Evolutionary conservation across 2,797 vertebrate species (phyloP), one percentile per base, ranked within the genome.

Genomic region (Astyanax mexicanus): DNA sequence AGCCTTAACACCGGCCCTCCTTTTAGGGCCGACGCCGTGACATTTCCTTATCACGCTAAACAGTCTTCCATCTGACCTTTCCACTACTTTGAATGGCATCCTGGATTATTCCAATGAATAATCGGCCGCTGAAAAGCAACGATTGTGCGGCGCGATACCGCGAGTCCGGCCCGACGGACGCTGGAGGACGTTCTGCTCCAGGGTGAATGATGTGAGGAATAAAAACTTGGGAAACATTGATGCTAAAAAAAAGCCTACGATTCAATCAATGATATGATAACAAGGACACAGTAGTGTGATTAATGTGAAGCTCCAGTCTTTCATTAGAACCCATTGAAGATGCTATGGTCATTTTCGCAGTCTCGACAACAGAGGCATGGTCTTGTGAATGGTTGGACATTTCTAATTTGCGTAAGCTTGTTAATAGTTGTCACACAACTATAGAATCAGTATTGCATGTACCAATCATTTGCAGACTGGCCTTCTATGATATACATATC

Each of bases 21-120:
- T 82, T 86, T 86, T 84, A 85, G 49, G 35, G 38, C 62, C 73
- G 37, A 77, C 74, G 65, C 80, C 27, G 40, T 93, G 93, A 93
- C 92, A 92, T 94, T 94, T 93, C 84, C 89, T 93, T 93, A 93
- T 92, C 92, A 21, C 77, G 1, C 86, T 80, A 86, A 91, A 90
- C 90, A 87, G 90, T 83, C 81, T 75, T 79, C 72, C 55, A 83
- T 84, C 89, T 93, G 91, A 94, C 93, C 93, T 93, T 93, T 91
- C 80, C 74, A 84, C 87, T 85, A 83, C 88, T 88, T 91, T 93
- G 89, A 92, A 91, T 92, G 91, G 89, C 88, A 90, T 91, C 91
- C 88, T 3, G 90, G 87, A 92, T 85, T 91, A 89, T 92, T 90
- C 89, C 77, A 82, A 84, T 35, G 75, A 90, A 91, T 88, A 87